Percentiles rank a stretch among this genome's conserved stretches.
These are phyloP conservation scores for Mustela nigripes DNA, from an alignment of 2,113 vertebrate genomes.

Conservation along the genomic window DNA sequence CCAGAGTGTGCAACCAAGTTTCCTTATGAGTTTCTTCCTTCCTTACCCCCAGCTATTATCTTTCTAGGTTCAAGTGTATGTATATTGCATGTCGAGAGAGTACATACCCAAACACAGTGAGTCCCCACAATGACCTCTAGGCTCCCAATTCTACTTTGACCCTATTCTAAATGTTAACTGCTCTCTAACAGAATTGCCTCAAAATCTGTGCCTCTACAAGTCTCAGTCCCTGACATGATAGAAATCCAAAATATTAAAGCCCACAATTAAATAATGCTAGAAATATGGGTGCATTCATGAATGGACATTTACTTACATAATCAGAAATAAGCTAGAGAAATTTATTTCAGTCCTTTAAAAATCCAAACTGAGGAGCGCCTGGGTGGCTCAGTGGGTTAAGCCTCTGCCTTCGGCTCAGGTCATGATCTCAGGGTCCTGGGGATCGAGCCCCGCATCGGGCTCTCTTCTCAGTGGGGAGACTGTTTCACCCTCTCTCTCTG, in stretches of 20 bases:
- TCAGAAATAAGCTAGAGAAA: background rate
- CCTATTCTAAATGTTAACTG: constrained; percentile 14
- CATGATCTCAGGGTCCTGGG: no score
- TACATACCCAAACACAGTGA: background rate
- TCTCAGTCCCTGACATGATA: background rate
- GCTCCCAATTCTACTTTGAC: background rate
- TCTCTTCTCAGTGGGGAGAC: no score
- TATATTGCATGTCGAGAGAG: background rate
- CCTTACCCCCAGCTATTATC: background rate
- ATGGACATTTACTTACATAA: background rate
- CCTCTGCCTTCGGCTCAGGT: no score
- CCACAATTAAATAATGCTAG: background rate
- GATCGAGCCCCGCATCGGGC: no score
- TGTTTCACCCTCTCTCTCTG: no score
- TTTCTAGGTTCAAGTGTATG: background rate
- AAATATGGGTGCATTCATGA: background rate
- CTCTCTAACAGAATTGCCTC: background rate
- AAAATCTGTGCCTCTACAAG: background rate
- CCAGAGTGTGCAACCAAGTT: background rate
- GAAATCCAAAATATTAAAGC: constrained; percentile 30
- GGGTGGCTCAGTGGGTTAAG: no score
- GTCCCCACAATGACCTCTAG: background rate
- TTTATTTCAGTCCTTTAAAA: constrained; percentile 24
- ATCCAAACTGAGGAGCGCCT: background rate
- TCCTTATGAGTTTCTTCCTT: background rate